Base-by-base conservation (phyloP, 2,113 vertebrate species). In the Pelusios castaneus region DNA sequence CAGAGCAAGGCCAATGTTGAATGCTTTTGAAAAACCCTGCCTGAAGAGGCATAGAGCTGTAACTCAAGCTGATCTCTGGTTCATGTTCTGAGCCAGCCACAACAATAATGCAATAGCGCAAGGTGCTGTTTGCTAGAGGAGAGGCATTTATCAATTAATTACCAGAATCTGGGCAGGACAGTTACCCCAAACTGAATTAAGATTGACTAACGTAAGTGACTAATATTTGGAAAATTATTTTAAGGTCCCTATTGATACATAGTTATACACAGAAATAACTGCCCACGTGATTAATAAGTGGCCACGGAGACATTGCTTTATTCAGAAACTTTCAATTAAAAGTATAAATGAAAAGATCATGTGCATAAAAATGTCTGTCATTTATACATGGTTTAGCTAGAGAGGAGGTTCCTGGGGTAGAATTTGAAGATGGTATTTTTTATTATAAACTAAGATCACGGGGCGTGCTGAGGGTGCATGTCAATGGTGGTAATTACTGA, bases 331-430 rank as follows among this genome's bases (percentile, higher is more conserved):
- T 90, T 60, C 34, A 6, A 11, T 54, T 79, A 49, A 24, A 75
- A 49, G 78, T 21, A 54, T 9, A 73, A 82, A 82, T 8, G 38
- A 38, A 75, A 54, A 70, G 81, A 19, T 45, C 1, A 0, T 10
- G 43, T 54, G 24, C 63, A 54, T 81, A 85, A 81, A n/a, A 92
- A 78, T 1, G 1, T 54, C 43, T 63, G 8, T 81, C 25, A 13
- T 11, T 87, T 60, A 8, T 52, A n/a, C 4, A 47, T 0, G 2
- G 38, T 47, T 52, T 47, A 83, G 43, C 5, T 2, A 41, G 47
- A 52, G 58, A 22, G 21, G 75, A 43, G 0, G 0, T 63, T 55
- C 56, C 16, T 8, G 5, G 41, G 1, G 0, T 45, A 58, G 13
- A 29, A 34, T 1, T 31, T 47, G 45, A 87, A 90, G 38, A 78